These are phyloP conservation scores for Ptilorrhoa leucosticta DNA, from an alignment of 2,113 vertebrate species.

Conservation along the genomic window DNA sequence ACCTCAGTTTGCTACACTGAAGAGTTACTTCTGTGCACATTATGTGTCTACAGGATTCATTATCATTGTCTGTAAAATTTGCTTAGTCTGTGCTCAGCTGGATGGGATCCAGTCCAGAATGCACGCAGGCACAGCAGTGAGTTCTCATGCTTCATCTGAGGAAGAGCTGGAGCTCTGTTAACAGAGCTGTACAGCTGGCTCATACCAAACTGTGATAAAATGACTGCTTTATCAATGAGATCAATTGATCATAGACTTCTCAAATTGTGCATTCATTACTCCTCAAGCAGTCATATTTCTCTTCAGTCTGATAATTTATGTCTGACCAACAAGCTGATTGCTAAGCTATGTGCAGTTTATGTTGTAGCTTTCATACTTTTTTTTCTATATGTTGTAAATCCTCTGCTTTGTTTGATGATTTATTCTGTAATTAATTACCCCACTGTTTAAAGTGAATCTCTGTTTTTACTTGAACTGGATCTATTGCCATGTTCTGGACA, in stretches of 20 bases:
- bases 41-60: neutral
- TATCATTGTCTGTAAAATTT: neutral
- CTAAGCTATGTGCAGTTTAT: neutral
- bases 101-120: neutral
- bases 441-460: neutral
- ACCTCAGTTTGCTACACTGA: neutral
- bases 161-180: neutral
- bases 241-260: neutral
- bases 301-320: neutral
- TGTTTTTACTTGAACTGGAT: neutral
- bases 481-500: neutral
- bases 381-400: neutral
- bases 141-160: neutral
- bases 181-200: neutral
- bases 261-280: neutral
- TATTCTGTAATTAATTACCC: neutral
- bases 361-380: neutral
- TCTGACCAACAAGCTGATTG: neutral
- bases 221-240: neutral
- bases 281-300: neutral
- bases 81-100: neutral
- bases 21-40: neutral
- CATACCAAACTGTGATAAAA: neutral
- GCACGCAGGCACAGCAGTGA: neutral
- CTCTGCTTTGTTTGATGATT: neutral